Evolutionary conservation across 2,888 invertebrate species (phyloP), one percentile per base, ranked within the genome.

Genomic region (Lasius fuliginosus): DNA sequence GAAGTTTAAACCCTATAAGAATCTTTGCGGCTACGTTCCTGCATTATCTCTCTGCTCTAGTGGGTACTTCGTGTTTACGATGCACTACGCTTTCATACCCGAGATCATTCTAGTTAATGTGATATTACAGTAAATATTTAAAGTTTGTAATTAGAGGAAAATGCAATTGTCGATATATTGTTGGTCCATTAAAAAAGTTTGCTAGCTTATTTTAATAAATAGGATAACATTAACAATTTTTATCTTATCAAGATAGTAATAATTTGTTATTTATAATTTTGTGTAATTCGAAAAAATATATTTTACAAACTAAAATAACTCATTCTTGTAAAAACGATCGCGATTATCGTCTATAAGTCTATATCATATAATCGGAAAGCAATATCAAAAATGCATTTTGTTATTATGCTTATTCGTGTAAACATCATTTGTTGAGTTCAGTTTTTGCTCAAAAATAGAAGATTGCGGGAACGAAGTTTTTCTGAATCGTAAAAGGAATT

Each of bases 91-190:
- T 73, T 81, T 74, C 60, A 81, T 27, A n/a, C 75, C 46, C 27
- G 18, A 73, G 81, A 46, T 81, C 60, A 74, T 74, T 81, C 23
- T 36, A 6, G 73, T 74, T 81, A 74, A 81, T 73, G 62, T 56
- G 81, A 74, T 73, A 74, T 74, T 81, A 81, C 30, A 73, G 73
- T 73, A 73, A 81, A 81, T 62, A 71, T 81, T 74, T 74, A 49
- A 73, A 81, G 36, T 36, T 36, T 42, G 23, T 53, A 62, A 60
- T 73, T 79, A 81, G n/a, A 60, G 60, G 36, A 60, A 46, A 5
- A 53, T 23, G 71, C 6, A 79, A 71, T 73, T 62, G 60, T 60
- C 68, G 30, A 68, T 77, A 77, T 68, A 77, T 77, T 42, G 8
- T 67, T 36, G 4, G 9, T n/a, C 5, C 23, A 42, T 58, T 42